Evolutionary conservation across 2,113 vertebrate species (phyloP).

Genomic region (Notiomystis cincta): DNA sequence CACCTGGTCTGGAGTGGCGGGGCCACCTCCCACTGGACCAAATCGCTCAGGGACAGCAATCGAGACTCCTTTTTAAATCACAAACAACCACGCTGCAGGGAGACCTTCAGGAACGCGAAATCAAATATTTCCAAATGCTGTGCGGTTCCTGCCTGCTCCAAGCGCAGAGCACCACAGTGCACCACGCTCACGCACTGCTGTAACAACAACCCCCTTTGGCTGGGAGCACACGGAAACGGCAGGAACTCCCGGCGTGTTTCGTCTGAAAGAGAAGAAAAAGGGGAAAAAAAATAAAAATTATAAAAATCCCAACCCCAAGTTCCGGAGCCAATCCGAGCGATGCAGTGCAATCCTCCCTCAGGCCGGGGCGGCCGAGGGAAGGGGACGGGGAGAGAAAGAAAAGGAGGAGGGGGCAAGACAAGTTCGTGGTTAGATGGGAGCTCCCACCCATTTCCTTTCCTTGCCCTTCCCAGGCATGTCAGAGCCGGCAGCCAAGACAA

Average conservation of each 20-base stretch:
- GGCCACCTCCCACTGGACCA: neutral
- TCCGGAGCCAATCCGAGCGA: neutral
- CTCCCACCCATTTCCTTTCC: conserved; percentile 91
- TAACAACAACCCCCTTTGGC: neutral
- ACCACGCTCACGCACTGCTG: accelerated
- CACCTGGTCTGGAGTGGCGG: too few relatives aligned
- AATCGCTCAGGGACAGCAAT: neutral
- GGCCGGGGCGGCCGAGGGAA: conserved; percentile 46
- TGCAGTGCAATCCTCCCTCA: neutral
- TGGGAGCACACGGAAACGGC: neutral
- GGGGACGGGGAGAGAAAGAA: neutral
- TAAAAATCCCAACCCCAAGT: neutral
- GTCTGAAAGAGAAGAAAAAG: neutral
- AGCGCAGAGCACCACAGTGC: neutral
- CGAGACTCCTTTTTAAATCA: neutral
- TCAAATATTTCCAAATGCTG: neutral
- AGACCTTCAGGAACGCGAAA: neutral
- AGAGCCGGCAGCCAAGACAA: conserved; percentile 84
- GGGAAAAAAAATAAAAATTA: neutral
- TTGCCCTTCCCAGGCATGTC: conserved; percentile 91
- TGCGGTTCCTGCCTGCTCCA: neutral
- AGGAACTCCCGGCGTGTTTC: neutral
- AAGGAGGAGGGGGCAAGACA: neutral
- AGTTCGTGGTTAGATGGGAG: conserved; percentile 70
- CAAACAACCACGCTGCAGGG: accelerated